Evolutionary conservation across 2,113 vertebrate genomes (phyloP).

Genomic region (Chlorocebus sabaeus): DNA sequence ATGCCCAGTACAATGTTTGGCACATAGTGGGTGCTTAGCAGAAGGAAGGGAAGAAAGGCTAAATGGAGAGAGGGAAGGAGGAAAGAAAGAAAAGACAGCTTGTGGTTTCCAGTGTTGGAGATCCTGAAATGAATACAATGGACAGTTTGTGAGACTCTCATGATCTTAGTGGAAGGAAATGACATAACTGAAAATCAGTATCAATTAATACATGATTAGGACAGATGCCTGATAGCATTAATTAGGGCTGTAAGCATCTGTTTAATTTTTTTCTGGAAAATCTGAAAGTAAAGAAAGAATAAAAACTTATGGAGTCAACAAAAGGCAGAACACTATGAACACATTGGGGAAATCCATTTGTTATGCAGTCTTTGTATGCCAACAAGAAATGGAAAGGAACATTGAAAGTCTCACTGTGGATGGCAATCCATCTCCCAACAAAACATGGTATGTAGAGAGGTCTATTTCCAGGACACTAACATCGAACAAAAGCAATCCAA

Average conservation of each 20-base stretch:
- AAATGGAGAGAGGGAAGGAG: background rate
- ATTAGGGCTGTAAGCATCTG: background rate
- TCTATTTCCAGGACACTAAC: background rate
- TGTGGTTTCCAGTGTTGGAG: background rate
- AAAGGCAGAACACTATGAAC: background rate
- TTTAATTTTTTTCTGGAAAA: background rate
- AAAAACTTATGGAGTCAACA: background rate
- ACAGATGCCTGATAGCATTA: background rate
- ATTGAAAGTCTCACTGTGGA: constrained; percentile 6
- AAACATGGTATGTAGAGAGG: background rate
- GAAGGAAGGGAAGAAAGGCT: background rate
- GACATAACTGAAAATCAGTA: constrained; percentile 18
- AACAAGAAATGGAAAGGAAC: background rate
- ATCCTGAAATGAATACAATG: background rate
- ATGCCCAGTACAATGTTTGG: background rate
- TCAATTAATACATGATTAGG: background rate
- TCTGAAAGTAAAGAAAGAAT: background rate
- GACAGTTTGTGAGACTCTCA: background rate
- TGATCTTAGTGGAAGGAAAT: background rate
- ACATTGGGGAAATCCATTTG: background rate
- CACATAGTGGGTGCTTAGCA: background rate
- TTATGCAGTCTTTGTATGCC: background rate
- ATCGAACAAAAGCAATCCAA: background rate
- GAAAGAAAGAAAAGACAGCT: background rate
- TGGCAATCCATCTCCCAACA: constrained; percentile 25